These are phyloP conservation scores for Chelonoidis abingdonii DNA, from an alignment of 2,113 vertebrate species.

Conservation along the genomic window DNA sequence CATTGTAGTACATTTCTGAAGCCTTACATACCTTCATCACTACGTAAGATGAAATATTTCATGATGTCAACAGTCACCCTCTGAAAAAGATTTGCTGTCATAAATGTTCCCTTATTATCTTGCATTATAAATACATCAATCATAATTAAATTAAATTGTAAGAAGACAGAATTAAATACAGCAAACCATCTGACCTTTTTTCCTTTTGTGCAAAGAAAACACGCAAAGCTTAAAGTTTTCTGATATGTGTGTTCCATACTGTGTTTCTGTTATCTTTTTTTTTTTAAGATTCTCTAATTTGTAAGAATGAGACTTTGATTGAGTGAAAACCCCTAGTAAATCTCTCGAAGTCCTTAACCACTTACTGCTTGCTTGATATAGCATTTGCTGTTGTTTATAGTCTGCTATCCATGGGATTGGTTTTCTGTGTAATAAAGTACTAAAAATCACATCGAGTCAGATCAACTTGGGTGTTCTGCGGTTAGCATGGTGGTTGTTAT, in stretches of 20 bases:
- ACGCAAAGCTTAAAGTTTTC: constrained; percentile 30
- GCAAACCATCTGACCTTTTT: constrained; percentile 56
- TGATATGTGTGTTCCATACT: constrained; percentile 35
- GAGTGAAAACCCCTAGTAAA: constrained; percentile 74
- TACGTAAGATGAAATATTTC: constrained; percentile 36
- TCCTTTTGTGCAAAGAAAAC: constrained; percentile 61
- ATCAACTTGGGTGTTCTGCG: constrained; percentile 97
- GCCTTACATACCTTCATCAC: not conserved
- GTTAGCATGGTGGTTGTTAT: constrained; percentile 87
- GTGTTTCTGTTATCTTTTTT: constrained; percentile 1
- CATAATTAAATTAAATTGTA: constrained; percentile 51
- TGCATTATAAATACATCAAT: constrained; percentile 54
- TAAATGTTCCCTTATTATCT: constrained; percentile 44
- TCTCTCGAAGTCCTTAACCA: constrained; percentile 73
- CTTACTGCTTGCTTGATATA: constrained; percentile 70
- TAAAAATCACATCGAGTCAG: constrained; percentile 76
- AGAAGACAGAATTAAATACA: constrained; percentile 33
- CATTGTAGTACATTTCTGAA: constrained; percentile 30
- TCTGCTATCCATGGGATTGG: constrained; percentile 81
- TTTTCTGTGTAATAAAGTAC: constrained; percentile 78
- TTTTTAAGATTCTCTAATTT: constrained; percentile 66
- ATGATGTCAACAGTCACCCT: constrained; percentile 48
- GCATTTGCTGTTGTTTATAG: constrained; percentile 82
- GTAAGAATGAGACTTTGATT: constrained; percentile 68
- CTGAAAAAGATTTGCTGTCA: constrained; percentile 24